Percentiles rank a stretch among this genome's conserved stretches.
Evolutionary conservation across 2,797 vertebrate species (phyloP).

Genomic region (Hafferia zeledoni): DNA sequence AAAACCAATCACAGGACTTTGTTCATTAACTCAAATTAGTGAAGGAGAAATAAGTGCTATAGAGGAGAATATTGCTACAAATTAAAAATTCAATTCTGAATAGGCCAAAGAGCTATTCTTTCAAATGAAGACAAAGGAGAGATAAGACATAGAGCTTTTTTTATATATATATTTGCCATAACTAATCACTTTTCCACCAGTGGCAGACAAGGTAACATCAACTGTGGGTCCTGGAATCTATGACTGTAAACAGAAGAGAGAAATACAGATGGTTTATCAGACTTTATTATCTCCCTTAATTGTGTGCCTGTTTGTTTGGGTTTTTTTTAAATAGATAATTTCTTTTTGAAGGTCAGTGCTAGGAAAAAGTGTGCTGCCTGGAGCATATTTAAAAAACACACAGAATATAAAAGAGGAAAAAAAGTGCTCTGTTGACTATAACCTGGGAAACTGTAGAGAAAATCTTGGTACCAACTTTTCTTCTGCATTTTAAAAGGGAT

Average conservation of each 20-base stretch:
- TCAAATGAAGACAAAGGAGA: background rate
- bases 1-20: slow-evolving; percentile 19
- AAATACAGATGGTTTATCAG: background rate
- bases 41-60: background rate
- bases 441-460: background rate
- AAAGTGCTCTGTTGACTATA: background rate
- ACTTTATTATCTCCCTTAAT: background rate
- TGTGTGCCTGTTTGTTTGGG: background rate
- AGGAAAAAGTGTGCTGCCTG: background rate
- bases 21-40: slow-evolving; percentile 44
- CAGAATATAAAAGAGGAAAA: background rate
- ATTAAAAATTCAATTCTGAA: background rate
- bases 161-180: background rate
- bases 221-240: background rate
- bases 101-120: background rate
- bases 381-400: background rate
- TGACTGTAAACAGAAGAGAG: background rate
- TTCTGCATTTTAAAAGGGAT: background rate
- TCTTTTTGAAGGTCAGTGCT: background rate
- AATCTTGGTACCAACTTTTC: background rate
- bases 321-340: background rate
- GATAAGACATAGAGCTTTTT: background rate
- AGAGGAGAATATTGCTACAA: background rate
- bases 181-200: background rate
- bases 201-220: background rate